Evolutionary conservation across 2,888 invertebrate genomes (phyloP), one percentile per base, ranked within the genome.

Genomic region (Salpingus planirostris): DNA sequence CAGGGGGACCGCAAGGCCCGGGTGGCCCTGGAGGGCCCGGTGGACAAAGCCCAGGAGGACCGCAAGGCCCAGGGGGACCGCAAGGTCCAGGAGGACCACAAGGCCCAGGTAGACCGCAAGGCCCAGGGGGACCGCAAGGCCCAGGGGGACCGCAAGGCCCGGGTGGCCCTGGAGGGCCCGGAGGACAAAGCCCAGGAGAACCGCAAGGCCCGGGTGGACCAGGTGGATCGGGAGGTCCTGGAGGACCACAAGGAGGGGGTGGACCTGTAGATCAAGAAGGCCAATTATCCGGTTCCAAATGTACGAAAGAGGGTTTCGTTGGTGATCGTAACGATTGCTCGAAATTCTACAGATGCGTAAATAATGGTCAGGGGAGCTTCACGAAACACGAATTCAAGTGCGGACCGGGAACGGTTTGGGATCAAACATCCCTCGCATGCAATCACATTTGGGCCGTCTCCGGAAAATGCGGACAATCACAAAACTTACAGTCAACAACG

Each of bases 401-500:
- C 59, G 80, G 77, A 2, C 72, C 77, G 31, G 84, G 83, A 28
- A 87, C 86, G 3, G 77, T 80, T 15, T 87, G 86, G 85, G 83
- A 84, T 62, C 70, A 74, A 34, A 64, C 69, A 29, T 63, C 75
- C 36, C 67, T 74, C 54, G 72, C 78, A 27, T 88, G 87, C 59
- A 85, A 87, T 59, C 75, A 85, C 57, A 71, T 73, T 21, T 76
- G 74, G 69, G 72, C 74, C 34, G 74, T 74, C 13, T 31, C 24
- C 15, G 54, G 54, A 13, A 49, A 37, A 37, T 56, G 57, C 5
- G 11, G 27, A n/a, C n/a, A n/a, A n/a, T n/a, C n/a, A n/a, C n/a
- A n/a, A n/a, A n/a, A n/a, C n/a, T n/a, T n/a, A n/a, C n/a, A n/a
- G n/a, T n/a, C n/a, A n/a, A n/a, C n/a, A n/a, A n/a, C n/a, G n/a